Base-by-base conservation (phyloP, 1,140 invertebrate species). In the Centruroides sculpturatus region DNA sequence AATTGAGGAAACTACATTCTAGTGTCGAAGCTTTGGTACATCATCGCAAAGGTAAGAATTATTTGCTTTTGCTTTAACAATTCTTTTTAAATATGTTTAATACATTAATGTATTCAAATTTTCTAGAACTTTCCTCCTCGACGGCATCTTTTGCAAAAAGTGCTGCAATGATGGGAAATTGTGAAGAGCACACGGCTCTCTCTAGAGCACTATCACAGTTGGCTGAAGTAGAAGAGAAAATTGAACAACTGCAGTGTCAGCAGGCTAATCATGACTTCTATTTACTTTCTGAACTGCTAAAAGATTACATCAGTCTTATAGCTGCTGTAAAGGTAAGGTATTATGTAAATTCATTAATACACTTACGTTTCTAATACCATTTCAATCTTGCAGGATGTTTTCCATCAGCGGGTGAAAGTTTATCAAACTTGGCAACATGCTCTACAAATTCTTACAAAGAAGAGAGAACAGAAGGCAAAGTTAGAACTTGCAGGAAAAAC, bases 401-500 rank as follows among this genome's bases (percentile, higher is more conserved):
- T 99, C 69, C 91, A 96, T 71, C 94, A 98, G 74, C 80, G 96
- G 68, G 92, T 98, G 0, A 98, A 99, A 78, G 85, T 89, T 0
- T 99, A 95, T 75, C 94, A 98, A 77, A 89, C 87, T 68, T 98
- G 95, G 91, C 93, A 98, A 73, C 91, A 94, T 71, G 89, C 93
- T 52, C 91, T 97, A 76, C 84, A 90, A 75, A 92, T 87, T 74
- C 73, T 99, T 36, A 92, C 85, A 12, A 95, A 95, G 71, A 93
- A 98, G 71, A 80, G 95, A 54, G 95, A 99, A 74, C 82, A 84
- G 62, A 98, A 97, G 74, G 87, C 86, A 3, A 91, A 93, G 71
- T 78, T 92, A 2, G 94, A 98, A 71, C 75, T 97, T 46, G 82
- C 87, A 4, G 87, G 87, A 64, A 83, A 90, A 63, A 82, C 78